phyloP scores from a whole-genome alignment of 1,140 invertebrate species.

The Battus philenor region DNA sequence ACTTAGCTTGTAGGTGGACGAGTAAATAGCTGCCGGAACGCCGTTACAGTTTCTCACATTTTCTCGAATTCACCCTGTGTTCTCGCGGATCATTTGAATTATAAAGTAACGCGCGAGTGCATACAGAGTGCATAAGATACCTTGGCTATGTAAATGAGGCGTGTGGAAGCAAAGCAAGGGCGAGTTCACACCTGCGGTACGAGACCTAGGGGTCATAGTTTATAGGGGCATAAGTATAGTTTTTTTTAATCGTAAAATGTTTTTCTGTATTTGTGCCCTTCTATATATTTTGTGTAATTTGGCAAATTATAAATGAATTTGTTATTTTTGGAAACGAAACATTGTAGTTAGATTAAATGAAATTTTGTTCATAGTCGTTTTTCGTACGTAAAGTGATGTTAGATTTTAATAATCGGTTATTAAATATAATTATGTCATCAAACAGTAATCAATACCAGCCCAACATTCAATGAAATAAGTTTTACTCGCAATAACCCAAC shows the following conservation, averaged over 20 bases:
- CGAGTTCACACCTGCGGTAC: conserved; percentile 34
- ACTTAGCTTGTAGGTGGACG: neutral
- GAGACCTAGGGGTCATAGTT: conserved; percentile 16
- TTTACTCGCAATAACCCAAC: conserved; percentile 49
- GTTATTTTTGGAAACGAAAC: too few relatives aligned
- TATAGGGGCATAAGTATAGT: neutral
- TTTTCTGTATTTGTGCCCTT: too few relatives aligned
- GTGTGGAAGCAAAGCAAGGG: conserved; percentile 33
- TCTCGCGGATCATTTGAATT: conserved; percentile 66
- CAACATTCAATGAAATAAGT: conserved; percentile 48
- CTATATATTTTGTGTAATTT: too few relatives aligned
- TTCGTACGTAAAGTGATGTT: neutral
- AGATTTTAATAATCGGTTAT: neutral
- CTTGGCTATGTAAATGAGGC: conserved; percentile 62
- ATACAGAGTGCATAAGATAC: conserved; percentile 65
- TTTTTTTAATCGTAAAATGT: conserved; percentile 2
- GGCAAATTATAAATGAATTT: neutral
- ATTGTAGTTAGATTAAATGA: too few relatives aligned
- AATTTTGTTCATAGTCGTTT: neutral
- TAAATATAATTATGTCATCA: too few relatives aligned
- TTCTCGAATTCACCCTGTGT: conserved; percentile 48
- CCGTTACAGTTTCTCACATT: conserved; percentile 73
- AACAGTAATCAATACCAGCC: conserved; percentile 30
- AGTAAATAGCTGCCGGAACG: conserved; percentile 37
- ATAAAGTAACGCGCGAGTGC: conserved; percentile 65